These are phyloP conservation scores for Lycorma delicatula DNA, from an alignment of 1,140 invertebrate species.

Conservation along the genomic window DNA sequence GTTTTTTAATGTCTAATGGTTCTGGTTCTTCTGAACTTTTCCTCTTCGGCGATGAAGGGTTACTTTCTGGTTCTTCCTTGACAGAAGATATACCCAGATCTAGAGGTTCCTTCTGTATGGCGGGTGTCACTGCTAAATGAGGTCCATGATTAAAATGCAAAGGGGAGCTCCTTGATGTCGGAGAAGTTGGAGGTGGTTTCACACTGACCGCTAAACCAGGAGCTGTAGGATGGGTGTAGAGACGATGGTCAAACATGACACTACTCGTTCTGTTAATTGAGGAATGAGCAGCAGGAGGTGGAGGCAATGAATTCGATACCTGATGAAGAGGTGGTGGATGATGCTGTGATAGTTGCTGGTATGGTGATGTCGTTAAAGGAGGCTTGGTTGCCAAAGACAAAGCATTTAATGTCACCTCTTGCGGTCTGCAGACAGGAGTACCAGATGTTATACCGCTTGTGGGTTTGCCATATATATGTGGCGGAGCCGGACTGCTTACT, in stretches of 20 bases:
- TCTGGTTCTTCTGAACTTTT: constrained; percentile 43
- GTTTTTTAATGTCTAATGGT: constrained; percentile 46
- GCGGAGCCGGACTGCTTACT: constrained; percentile 68
- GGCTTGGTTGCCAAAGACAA: constrained; percentile 54
- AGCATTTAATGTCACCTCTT: constrained; percentile 39
- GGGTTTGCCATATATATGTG: constrained; percentile 66
- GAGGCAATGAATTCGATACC: constrained; percentile 36
- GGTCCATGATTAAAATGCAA: constrained; percentile 17
- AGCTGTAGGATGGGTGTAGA: constrained; percentile 10
- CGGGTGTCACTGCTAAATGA: constrained; percentile 25
- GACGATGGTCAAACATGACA: constrained; percentile 25
- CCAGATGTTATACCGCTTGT: constrained; percentile 51
- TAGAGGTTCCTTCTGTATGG: constrained; percentile 58
- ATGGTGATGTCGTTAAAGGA: constrained; percentile 53
- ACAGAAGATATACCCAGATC: constrained; percentile 53
- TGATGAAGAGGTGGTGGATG: constrained; percentile 41
- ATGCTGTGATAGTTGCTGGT: constrained; percentile 52
- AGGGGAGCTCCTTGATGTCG: constrained; percentile 35
- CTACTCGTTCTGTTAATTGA: constrained; percentile 35
- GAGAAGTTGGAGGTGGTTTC: constrained; percentile 25
- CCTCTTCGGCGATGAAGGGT: constrained; percentile 46
- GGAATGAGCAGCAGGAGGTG: constrained; percentile 45
- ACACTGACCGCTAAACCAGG: constrained; percentile 27
- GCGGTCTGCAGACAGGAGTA: constrained; percentile 47
- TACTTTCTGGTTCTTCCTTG: constrained; percentile 31